Base-by-base conservation (phyloP, 2,888 invertebrate genomes). In the Drosophila melanosoma region DNA sequence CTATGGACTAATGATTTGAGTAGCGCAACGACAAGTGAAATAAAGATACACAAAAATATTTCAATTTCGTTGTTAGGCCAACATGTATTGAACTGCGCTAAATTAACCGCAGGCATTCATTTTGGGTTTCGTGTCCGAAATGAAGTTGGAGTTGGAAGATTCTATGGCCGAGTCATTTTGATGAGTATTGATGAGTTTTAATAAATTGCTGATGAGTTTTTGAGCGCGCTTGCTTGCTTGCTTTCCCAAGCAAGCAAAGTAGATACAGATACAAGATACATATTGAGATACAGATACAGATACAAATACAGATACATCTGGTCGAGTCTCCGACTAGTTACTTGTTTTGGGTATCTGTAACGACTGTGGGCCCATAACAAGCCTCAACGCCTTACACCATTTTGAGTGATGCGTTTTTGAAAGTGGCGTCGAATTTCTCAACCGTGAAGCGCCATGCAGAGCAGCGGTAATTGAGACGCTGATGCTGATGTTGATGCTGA, bases 141-240 rank as follows among this genome's bases (percentile, higher is more conserved):
- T 42, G 57, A 32, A 65, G 62, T 40, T 51, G 56, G 54, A 66
- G 77, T 42, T 58, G 26, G 26, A 54, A 54, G 59, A 72, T 84
- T 79, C 79, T 75, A 63, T 60, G 69, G 76, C 74, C 69, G 51
- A 72, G 68, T 74, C 82, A 82, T 77, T 83, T 82, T 90, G 90
- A 90, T 90, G 90, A 90, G 90, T 90, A 90, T 90, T 90, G 90
- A 90, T 90, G 90, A 88, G 90, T 88, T 89, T 86, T 81, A 89
- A 89, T 89, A 88, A 88, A 89, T 87, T 84, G 89, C 89, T 86
- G 90, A 90, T 90, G 90, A 87, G 89, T 83, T 87, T 79, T 77
- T 74, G 68, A 60, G 79, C 78, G 70, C 79, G 76, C 72, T 75
- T 70, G 58, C 69, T 75, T 70, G 58, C 69, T 26, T 80, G 60